phyloP scores from a whole-genome alignment of 2,888 invertebrate species.

The Xanthia icteritia region DNA sequence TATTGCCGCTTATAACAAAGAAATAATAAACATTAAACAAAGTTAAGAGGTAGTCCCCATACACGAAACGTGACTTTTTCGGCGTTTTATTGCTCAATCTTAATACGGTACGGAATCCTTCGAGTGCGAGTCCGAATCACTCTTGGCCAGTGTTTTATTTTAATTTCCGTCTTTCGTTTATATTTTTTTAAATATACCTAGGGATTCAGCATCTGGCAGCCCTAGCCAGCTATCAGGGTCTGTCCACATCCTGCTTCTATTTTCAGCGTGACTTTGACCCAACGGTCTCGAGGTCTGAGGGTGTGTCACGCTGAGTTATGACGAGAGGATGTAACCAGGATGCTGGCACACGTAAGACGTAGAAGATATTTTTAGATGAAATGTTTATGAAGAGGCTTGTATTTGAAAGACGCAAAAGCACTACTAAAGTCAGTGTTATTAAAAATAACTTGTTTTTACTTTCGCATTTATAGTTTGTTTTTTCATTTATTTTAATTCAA shows the following conservation, averaged over 20 bases:
- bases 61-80: no score
- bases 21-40: no score
- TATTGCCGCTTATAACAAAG: no score
- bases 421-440: slow-evolving; percentile 11
- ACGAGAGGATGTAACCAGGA: slow-evolving; percentile 43
- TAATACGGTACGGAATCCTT: no score
- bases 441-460: not conserved
- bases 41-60: no score
- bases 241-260: slow-evolving; percentile 57
- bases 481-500: not conserved
- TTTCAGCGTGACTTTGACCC: slow-evolving; percentile 61
- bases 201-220: slow-evolving; percentile 16
- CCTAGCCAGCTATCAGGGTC: slow-evolving; percentile 38
- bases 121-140: no score
- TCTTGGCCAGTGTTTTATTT: no score
- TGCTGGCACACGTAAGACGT: slow-evolving; percentile 32
- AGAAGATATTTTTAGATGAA: slow-evolving; percentile 38
- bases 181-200: not conserved
- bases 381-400: slow-evolving; percentile 10
- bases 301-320: slow-evolving; percentile 64
- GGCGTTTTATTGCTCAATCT: no score
- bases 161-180: not conserved
- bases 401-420: slow-evolving; percentile 6
- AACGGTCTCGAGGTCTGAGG: slow-evolving; percentile 56
- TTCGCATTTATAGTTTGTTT: not conserved